phyloP scores from a whole-genome alignment of 2,113 vertebrate genomes.

The Nothoprocta perdicaria region DNA sequence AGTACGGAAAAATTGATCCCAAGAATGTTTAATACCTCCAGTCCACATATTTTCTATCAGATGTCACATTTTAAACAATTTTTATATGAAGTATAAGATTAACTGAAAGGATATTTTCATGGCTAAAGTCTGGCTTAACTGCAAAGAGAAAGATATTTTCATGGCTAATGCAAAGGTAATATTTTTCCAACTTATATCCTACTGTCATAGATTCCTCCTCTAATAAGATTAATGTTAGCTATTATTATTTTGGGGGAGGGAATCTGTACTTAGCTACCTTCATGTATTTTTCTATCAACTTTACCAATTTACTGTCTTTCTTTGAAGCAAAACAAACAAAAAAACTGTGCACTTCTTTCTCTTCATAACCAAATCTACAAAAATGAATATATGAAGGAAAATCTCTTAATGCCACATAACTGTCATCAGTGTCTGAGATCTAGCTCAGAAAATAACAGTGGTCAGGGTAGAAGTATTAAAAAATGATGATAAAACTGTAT shows the following conservation, averaged over 20 bases:
- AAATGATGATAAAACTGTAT: not conserved
- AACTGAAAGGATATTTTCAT: not conserved
- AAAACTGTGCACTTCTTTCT: not conserved
- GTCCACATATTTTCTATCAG: not conserved
- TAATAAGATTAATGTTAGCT: not conserved
- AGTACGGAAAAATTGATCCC: not conserved
- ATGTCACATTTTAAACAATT: not conserved
- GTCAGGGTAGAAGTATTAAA: not conserved
- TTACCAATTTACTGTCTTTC: not conserved
- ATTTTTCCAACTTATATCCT: not conserved
- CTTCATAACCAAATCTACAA: not conserved
- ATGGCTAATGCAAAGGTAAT: not conserved
- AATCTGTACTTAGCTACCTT: not conserved
- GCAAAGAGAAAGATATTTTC: not conserved
- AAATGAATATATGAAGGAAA: not conserved
- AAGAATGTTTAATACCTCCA: not conserved
- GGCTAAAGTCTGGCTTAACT: not conserved
- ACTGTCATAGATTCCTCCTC: not conserved
- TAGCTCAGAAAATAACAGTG: not conserved
- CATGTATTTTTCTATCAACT: not conserved
- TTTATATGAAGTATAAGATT: not conserved
- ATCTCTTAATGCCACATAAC: not conserved
- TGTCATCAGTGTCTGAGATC: not conserved
- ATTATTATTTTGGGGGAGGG: not conserved
- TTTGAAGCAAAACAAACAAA: not conserved